Conservation (phyloP, 2,888 invertebrate species). For the Alviniconcha strummeri region DNA sequence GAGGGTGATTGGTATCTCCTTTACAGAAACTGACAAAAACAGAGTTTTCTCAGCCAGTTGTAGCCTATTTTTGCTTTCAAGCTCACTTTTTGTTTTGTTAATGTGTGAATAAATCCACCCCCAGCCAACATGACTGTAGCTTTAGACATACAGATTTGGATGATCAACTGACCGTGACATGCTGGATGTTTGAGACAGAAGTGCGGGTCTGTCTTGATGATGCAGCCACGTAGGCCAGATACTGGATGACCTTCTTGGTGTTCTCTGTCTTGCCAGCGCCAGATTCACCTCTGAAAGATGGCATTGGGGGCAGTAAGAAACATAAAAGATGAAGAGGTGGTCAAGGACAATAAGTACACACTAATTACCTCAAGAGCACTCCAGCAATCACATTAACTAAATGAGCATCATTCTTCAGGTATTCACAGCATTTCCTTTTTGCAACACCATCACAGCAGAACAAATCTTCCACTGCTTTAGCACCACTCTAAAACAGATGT, state of each 20-base stretch:
- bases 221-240: slow-evolving; percentile 98
- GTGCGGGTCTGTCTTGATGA: slow-evolving; percentile 76
- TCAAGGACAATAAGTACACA: neutral
- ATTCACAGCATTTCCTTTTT: no score
- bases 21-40: neutral
- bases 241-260: slow-evolving; percentile 99
- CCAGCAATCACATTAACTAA: neutral
- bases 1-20: neutral
- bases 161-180: slow-evolving; percentile 50
- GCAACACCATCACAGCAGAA: no score
- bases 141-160: neutral
- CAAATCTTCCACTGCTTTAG: no score
- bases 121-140: neutral
- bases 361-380: neutral
- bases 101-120: no score
- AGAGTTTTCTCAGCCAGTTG: no score
- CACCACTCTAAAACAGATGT: no score
- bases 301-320: no score
- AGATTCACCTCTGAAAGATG: slow-evolving; percentile 87
- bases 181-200: slow-evolving; percentile 55
- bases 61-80: no score
- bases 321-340: no score
- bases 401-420: neutral
- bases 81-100: no score
- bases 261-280: slow-evolving; percentile 99